Conservation (phyloP, 2,113 vertebrate genomes). For the Phrynocephalus versicolor region DNA sequence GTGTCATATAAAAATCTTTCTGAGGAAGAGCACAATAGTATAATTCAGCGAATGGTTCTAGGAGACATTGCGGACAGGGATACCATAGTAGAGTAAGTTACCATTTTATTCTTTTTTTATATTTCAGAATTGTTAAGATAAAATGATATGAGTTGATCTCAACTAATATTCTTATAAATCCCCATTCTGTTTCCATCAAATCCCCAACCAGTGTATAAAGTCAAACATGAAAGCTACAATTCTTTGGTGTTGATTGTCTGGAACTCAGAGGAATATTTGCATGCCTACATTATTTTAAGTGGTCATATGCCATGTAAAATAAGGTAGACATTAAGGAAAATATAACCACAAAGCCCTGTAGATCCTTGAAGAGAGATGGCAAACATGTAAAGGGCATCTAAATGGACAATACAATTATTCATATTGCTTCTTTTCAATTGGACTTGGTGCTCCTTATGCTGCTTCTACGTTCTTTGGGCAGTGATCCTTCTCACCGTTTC, state of each 20-base stretch:
- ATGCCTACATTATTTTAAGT: background rate
- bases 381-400: background rate
- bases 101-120: background rate
- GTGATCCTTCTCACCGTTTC: background rate
- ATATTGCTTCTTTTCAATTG: background rate
- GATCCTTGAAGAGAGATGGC: background rate
- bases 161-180: too few relatives aligned
- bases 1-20: constrained; percentile 97
- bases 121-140: background rate
- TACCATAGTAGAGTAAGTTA: constrained; percentile 91
- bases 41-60: constrained; percentile 97
- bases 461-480: background rate
- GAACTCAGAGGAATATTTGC: background rate
- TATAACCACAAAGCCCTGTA: background rate
- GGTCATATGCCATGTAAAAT: background rate
- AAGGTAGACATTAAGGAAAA: background rate
- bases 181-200: background rate
- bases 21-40: constrained; percentile 96
- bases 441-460: background rate
- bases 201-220: background rate
- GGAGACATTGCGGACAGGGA: constrained; percentile 96
- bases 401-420: background rate
- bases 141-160: background rate
- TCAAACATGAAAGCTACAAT: background rate
- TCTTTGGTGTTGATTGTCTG: too few relatives aligned